Conservation (phyloP, 2,113 vertebrate genomes). For the Chrysemys picta region DNA sequence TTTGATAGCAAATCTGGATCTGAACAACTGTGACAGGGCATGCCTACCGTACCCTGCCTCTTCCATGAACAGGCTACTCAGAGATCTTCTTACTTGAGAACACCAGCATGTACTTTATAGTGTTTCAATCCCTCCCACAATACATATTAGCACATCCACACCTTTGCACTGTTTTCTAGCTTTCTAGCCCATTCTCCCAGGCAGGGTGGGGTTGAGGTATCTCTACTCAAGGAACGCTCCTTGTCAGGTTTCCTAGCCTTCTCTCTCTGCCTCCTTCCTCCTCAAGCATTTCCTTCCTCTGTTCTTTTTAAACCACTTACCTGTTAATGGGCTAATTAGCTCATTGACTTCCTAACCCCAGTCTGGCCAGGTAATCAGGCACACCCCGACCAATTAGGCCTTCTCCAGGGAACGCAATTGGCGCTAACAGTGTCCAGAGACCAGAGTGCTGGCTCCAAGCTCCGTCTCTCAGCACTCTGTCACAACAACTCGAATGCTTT, state of each 20-base stretch:
- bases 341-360: not conserved
- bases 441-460: not conserved
- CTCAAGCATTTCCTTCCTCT: not conserved
- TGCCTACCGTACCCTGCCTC: not conserved
- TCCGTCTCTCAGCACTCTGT: not conserved
- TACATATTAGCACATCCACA: not conserved
- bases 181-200: not conserved
- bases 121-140: not conserved
- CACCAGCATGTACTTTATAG: not conserved
- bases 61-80: not conserved
- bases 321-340: not conserved
- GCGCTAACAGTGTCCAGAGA: not conserved
- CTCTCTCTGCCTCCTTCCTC: not conserved
- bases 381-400: not conserved
- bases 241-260: not conserved
- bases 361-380: not conserved
- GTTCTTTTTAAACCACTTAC: not conserved
- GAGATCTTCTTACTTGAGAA: not conserved
- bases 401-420: not conserved
- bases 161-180: not conserved
- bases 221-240: not conserved
- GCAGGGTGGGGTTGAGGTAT: not conserved
- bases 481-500: not conserved
- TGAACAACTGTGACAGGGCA: not conserved
- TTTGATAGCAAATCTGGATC: fast-evolving